phyloP scores from a whole-genome alignment of 2,797 vertebrate genomes.

The Pseudochromis fuscus region DNA sequence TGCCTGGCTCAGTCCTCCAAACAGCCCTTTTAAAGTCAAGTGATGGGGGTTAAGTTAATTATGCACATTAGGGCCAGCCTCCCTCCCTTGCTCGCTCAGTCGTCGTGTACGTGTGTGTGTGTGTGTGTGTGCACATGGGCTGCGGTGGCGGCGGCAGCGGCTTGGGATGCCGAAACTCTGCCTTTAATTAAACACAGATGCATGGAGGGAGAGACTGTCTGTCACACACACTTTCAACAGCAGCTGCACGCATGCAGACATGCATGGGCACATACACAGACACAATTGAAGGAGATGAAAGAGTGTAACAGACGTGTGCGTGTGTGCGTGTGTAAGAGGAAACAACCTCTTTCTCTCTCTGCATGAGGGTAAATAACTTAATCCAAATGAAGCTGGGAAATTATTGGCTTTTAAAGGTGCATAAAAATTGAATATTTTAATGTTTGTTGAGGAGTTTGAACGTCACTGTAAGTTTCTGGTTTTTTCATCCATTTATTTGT shows the following conservation, averaged over 20 bases:
- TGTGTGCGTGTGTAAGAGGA: conserved; percentile 37
- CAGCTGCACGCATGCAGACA: conserved; percentile 69
- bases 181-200: conserved; percentile 94
- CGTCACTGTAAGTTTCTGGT: too few relatives aligned
- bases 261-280: conserved; percentile 52
- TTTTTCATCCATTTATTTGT: conserved; percentile 20
- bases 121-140: conserved; percentile 40
- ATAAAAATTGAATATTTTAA: conserved; percentile 35
- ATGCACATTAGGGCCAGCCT: conserved; percentile 85
- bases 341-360: conserved; percentile 57
- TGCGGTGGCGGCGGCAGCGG: conserved; percentile 77
- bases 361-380: conserved; percentile 64
- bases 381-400: conserved; percentile 62
- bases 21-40: conserved; percentile 90
- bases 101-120: conserved; percentile 60
- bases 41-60: conserved; percentile 96
- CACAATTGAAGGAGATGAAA: conserved; percentile 74
- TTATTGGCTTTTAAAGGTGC: conserved; percentile 51
- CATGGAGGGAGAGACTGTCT: conserved; percentile 89
- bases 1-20: conserved; percentile 84
- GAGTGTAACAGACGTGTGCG: conserved; percentile 43
- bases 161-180: conserved; percentile 88
- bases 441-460: conserved; percentile 31
- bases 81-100: conserved; percentile 67
- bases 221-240: conserved; percentile 81